A percentile compares a stretch with the other conserved stretches of the same genome.
phyloP scores from a whole-genome alignment of 2,113 vertebrate species.

The Campylorhamphus procurvoides region DNA sequence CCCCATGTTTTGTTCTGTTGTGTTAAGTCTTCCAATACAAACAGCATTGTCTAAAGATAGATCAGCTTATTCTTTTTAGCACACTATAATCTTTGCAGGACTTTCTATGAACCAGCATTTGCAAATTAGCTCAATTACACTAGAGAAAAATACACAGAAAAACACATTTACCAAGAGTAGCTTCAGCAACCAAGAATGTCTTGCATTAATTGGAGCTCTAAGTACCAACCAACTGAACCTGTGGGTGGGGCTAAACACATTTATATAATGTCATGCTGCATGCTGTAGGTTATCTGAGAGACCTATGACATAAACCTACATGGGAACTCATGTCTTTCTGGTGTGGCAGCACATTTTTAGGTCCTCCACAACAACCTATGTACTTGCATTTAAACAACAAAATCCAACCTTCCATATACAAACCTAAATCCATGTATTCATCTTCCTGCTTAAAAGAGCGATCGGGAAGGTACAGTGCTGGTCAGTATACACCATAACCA shows the following conservation, averaged over 20 bases:
- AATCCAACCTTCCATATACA: neutral
- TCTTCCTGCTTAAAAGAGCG: neutral
- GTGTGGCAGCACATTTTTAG: neutral
- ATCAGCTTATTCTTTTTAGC: neutral
- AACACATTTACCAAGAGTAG: neutral
- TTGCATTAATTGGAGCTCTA: neutral
- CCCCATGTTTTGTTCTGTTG: neutral
- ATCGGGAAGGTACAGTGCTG: neutral
- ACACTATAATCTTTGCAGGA: neutral
- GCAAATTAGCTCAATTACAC: neutral
- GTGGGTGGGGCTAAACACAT: neutral
- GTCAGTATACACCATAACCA: neutral
- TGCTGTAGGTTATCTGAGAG: neutral
- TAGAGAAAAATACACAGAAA: neutral
- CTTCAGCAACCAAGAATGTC: neutral
- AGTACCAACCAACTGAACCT: neutral
- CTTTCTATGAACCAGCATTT: neutral
- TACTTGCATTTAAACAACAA: neutral
- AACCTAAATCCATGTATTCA: neutral
- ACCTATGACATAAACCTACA: neutral
- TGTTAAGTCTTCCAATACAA: neutral
- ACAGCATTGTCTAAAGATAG: neutral
- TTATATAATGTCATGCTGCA: neutral
- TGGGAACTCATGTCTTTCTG: neutral
- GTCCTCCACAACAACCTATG: neutral